Conservation (phyloP, 2,888 invertebrate genomes). For the Pocota personata region DNA sequence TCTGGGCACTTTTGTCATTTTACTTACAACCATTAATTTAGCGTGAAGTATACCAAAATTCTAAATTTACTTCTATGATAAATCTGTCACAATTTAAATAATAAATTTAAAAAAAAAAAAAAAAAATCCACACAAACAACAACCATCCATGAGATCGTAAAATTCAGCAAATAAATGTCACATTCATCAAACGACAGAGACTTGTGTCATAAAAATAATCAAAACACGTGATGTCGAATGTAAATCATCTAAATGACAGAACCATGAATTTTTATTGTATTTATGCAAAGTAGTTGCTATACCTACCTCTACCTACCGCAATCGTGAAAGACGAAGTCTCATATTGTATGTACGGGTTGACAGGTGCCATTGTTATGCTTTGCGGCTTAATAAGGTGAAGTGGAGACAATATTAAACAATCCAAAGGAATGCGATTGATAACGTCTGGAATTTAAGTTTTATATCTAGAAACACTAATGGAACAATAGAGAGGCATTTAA, state of each 20-base stretch:
- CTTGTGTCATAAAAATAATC: slow-evolving; percentile 50
- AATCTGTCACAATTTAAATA: neutral
- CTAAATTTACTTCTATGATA: too few relatives aligned
- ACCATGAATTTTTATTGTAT: slow-evolving; percentile 24
- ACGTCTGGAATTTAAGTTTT: slow-evolving; percentile 5
- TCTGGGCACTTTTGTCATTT: too few relatives aligned
- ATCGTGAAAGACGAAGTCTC: neutral
- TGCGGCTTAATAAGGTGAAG: slow-evolving; percentile 5
- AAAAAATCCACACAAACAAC: neutral
- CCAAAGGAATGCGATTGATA: slow-evolving; percentile 17
- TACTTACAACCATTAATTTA: too few relatives aligned
- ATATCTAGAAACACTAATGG: neutral
- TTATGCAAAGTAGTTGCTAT: slow-evolving; percentile 21
- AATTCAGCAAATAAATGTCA: slow-evolving; percentile 56
- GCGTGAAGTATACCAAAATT: too few relatives aligned
- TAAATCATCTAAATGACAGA: slow-evolving; percentile 53
- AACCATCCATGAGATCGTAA: slow-evolving; percentile 27
- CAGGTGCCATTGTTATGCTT: slow-evolving; percentile 46
- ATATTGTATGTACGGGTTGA: slow-evolving; percentile 5
- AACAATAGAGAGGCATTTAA: neutral
- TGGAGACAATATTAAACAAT: slow-evolving; percentile 19
- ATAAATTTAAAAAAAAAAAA: neutral
- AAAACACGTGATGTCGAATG: slow-evolving; percentile 49
- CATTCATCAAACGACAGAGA: slow-evolving; percentile 48
- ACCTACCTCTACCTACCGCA: slow-evolving; percentile 36